A percentile compares a stretch with the other conserved stretches of the same genome.
Conservation (phyloP, 2,888 invertebrate genomes). For the Chymomyza caudatula region DNA sequence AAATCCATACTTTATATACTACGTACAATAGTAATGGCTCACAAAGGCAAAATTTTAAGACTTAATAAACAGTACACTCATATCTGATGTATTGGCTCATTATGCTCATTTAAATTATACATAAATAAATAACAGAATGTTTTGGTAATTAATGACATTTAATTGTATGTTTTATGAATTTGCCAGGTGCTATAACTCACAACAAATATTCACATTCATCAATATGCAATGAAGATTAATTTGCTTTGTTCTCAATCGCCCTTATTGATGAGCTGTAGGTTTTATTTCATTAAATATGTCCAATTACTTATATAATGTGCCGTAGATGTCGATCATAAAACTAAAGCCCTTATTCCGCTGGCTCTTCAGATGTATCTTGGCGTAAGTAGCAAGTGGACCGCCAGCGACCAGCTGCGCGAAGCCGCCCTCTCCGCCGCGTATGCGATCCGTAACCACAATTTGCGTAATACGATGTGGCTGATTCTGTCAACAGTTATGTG, state of each 20-base stretch:
- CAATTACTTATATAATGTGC: slow-evolving; percentile 10
- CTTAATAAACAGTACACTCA: too few species aligned
- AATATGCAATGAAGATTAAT: neutral
- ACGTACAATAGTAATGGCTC: neutral
- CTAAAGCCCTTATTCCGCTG: slow-evolving; percentile 77
- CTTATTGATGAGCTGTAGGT: neutral
- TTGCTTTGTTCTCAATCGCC: neutral
- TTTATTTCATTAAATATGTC: neutral
- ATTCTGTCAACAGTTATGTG: slow-evolving; percentile 1
- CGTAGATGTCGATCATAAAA: slow-evolving; percentile 78
- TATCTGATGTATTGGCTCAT: too few species aligned
- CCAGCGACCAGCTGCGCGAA: slow-evolving; percentile 74
- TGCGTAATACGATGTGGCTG: slow-evolving; percentile 67
- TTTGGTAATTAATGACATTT: slow-evolving; percentile 16
- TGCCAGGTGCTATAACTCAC: neutral
- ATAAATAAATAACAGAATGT: neutral
- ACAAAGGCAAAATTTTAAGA: too few species aligned
- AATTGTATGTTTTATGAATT: slow-evolving; percentile 27
- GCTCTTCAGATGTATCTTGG: slow-evolving; percentile 78
- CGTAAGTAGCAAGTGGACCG: slow-evolving; percentile 75
- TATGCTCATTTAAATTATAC: slow-evolving; percentile 34
- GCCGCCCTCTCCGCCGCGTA: slow-evolving; percentile 78
- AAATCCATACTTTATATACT: neutral
- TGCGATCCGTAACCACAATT: slow-evolving; percentile 76
- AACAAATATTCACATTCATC: neutral